Percentiles rank a stretch among this genome's conserved stretches.
Conservation (phyloP, 37 sponge, comb jelly and placozoan species). For the Haliclona indistincta region DNA sequence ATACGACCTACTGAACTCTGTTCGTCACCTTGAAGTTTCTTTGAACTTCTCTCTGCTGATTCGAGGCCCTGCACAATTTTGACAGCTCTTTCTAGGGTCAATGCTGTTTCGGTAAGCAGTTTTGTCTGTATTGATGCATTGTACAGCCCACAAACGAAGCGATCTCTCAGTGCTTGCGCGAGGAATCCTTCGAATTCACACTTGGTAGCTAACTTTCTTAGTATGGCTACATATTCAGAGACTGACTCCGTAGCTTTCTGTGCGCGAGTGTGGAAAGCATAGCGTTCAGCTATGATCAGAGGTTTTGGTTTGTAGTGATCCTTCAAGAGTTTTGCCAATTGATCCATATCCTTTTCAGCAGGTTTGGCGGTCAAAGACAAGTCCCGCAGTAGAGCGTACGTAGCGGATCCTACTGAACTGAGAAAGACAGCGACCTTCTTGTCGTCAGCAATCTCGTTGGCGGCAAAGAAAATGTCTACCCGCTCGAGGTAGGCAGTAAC, state of each 20-base stretch:
- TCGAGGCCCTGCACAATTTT: slow-evolving; percentile 2
- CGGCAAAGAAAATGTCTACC: slow-evolving; percentile 5
- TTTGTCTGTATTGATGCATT: not conserved
- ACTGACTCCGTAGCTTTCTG: not conserved
- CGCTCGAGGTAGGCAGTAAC: slow-evolving; percentile 12
- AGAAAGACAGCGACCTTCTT: slow-evolving; percentile 17
- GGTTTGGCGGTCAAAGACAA: too few relatives aligned
- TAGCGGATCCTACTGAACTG: not conserved
- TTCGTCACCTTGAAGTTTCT: not conserved
- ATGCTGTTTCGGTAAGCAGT: slow-evolving; percentile 2
- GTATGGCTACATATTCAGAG: not conserved
- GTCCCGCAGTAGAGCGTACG: too few relatives aligned
- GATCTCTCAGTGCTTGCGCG: slow-evolving; percentile 19
- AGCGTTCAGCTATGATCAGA: slow-evolving; percentile 3
- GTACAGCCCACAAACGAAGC: slow-evolving; percentile 15
- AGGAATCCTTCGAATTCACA: not conserved
- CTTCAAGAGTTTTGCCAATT: not conserved
- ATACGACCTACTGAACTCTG: too few relatives aligned
- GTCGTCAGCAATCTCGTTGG: not conserved
- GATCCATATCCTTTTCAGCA: too few relatives aligned
- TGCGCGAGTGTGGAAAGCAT: not conserved
- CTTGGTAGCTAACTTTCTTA: not conserved
- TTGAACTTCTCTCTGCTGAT: slow-evolving; percentile 7
- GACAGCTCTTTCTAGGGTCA: slow-evolving; percentile 9
- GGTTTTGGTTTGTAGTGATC: not conserved